phyloP scores from a whole-genome alignment of 2,797 vertebrate genomes.

The Meriones psammophilus region DNA sequence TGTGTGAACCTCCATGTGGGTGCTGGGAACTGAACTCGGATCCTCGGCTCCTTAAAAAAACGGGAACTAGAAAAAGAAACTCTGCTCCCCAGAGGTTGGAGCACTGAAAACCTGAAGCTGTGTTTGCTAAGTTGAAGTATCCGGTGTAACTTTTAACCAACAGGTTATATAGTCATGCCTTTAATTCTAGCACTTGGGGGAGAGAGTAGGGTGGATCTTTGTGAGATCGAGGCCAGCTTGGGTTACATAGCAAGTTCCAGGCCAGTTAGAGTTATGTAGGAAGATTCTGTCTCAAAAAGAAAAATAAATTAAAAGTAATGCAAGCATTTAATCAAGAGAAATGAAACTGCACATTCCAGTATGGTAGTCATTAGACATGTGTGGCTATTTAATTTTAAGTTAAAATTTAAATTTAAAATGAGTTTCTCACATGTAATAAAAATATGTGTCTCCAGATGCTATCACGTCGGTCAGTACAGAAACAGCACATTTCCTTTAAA shows the following conservation, averaged over 20 bases:
- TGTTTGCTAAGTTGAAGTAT: not conserved
- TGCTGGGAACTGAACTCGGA: not conserved
- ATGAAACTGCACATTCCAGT: not conserved
- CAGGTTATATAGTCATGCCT: not conserved
- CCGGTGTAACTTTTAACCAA: not conserved
- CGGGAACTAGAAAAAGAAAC: not conserved
- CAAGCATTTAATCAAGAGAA: not conserved
- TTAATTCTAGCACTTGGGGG: not conserved
- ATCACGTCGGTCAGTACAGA: not conserved
- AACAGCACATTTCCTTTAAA: not conserved
- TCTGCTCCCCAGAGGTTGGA: not conserved
- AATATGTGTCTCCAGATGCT: not conserved
- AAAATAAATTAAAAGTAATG: not conserved
- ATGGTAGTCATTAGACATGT: not conserved
- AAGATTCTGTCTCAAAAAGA: not conserved
- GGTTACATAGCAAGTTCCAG: not conserved
- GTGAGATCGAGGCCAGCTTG: too few species aligned
- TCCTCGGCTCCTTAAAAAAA: not conserved
- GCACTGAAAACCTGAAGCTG: too few species aligned
- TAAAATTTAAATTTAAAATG: not conserved
- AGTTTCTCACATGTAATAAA: not conserved
- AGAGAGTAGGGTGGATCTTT: not conserved
- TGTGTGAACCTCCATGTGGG: not conserved
- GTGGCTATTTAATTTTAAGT: slow-evolving; percentile 9
- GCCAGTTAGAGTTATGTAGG: not conserved